Evolutionary conservation across 2,888 invertebrate species (phyloP).

Genomic region (Parnassius smintheus): DNA sequence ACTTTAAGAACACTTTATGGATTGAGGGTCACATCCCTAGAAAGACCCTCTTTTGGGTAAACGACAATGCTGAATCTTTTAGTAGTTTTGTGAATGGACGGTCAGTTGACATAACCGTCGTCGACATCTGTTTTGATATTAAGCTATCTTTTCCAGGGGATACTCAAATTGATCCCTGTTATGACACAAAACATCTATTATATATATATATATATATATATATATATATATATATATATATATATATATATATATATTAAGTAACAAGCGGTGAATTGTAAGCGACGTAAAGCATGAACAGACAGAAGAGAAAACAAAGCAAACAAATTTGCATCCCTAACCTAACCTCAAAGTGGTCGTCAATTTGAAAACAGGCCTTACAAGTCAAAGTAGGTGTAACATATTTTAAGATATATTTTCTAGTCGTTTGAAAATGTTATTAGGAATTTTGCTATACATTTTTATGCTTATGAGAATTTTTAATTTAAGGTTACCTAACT

Average conservation of each 20-base stretch:
- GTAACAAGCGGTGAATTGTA: conserved; percentile 58
- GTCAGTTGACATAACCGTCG: conserved; percentile 77
- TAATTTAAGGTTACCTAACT: too few relatives aligned
- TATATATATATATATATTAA: too few relatives aligned
- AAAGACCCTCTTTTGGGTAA: conserved; percentile 67
- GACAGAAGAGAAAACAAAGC: conserved; percentile 33
- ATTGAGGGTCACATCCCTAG: conserved; percentile 58
- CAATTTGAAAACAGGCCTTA: too few relatives aligned
- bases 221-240: too few relatives aligned
- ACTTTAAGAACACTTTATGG: conserved; percentile 44
- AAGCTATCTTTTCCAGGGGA: conserved; percentile 60
- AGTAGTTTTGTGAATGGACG: conserved; percentile 77
- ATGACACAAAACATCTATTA: conserved; percentile 54
- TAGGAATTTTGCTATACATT: too few relatives aligned
- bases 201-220: conserved; percentile 49
- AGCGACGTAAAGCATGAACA: conserved; percentile 43
- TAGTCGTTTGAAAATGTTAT: too few relatives aligned
- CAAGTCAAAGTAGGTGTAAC: too few relatives aligned
- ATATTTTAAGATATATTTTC: too few relatives aligned
- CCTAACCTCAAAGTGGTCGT: too few relatives aligned
- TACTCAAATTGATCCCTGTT: conserved; percentile 58
- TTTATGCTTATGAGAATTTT: too few relatives aligned
- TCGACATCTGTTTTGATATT: conserved; percentile 78
- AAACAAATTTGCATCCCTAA: conserved; percentile 27
- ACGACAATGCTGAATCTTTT: conserved; percentile 79